Percentiles rank a stretch among this genome's conserved stretches.
phyloP scores from a whole-genome alignment of 1,140 invertebrate genomes.

The Sitobion miscanthi region DNA sequence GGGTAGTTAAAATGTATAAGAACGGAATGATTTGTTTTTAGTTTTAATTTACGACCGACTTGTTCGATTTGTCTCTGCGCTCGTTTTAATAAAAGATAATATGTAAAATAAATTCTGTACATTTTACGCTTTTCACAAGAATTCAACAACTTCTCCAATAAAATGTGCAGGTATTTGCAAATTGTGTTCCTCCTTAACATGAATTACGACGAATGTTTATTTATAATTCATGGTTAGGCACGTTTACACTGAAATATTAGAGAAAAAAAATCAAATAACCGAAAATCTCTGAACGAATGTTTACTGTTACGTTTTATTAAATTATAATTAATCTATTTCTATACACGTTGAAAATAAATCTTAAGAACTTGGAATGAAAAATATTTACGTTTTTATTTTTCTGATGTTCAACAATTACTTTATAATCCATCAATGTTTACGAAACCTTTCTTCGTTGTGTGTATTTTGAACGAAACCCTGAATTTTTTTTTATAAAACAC shows the following conservation, averaged over 20 bases:
- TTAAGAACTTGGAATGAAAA: no score
- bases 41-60: not conserved
- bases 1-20: not conserved
- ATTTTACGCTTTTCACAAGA: no score
- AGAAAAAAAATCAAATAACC: not conserved
- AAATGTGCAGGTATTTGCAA: no score
- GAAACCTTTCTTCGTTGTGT: not conserved
- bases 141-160: no score
- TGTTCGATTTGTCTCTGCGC: no score
- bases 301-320: no score
- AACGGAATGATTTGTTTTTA: not conserved
- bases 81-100: no score
- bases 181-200: no score
- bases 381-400: not conserved
- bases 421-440: not conserved
- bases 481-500: not conserved
- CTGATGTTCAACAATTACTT: not conserved
- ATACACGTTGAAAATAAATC: not conserved
- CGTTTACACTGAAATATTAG: not conserved
- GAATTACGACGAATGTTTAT: not conserved
- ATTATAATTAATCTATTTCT: no score
- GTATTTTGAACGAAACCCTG: not conserved
- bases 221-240: not conserved
- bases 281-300: not conserved
- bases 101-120: no score